phyloP scores from a whole-genome alignment of 2,888 invertebrate genomes.

The Drosophila bunnanda region DNA sequence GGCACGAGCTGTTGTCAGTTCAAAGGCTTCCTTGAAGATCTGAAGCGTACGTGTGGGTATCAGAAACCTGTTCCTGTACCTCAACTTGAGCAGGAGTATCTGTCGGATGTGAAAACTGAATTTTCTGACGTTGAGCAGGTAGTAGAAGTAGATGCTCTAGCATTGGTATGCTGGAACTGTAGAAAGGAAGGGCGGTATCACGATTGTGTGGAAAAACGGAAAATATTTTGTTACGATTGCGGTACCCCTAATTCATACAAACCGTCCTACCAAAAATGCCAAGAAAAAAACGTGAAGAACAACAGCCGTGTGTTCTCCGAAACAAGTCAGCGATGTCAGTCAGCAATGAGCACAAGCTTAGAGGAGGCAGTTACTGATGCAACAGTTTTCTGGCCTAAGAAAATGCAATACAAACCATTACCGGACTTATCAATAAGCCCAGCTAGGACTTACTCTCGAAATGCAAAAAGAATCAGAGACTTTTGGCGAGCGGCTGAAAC shows the following conservation, averaged over 20 bases:
- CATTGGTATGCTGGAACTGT: slow-evolving; percentile 1
- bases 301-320: background rate
- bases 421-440: background rate
- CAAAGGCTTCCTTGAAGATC: background rate
- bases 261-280: background rate
- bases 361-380: background rate
- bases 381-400: background rate
- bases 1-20: background rate
- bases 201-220: background rate
- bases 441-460: background rate
- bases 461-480: background rate
- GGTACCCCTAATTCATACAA: background rate
- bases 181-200: slow-evolving; percentile 8
- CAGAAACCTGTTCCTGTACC: background rate
- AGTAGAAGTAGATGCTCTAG: background rate
- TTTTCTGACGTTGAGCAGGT: background rate
- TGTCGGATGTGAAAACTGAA: background rate
- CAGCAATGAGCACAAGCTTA: background rate
- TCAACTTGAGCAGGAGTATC: background rate
- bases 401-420: background rate
- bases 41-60: background rate
- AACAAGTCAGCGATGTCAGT: background rate
- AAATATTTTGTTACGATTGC: background rate
- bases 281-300: slow-evolving; percentile 4
- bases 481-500: background rate